Evolutionary conservation across 2,888 invertebrate species (phyloP).

Genomic region (Acanthacorydalis orientalis): DNA sequence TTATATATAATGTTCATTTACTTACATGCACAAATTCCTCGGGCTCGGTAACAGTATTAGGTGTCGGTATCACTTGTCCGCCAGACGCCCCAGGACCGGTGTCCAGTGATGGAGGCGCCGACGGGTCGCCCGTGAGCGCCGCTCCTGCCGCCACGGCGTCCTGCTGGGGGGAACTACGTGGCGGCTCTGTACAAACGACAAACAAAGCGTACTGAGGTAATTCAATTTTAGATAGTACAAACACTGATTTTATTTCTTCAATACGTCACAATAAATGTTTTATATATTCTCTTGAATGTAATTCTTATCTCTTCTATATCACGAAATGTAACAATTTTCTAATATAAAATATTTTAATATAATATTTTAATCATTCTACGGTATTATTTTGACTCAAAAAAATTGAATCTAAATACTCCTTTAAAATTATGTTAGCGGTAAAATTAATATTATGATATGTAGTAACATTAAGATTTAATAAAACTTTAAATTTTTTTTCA

Average conservation of each 20-base stretch:
- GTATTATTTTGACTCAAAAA: too few relatives aligned
- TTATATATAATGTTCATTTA: background rate
- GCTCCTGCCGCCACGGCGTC: conserved; percentile 40
- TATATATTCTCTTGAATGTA: conserved; percentile 5
- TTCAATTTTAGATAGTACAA: background rate
- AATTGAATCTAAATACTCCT: too few relatives aligned
- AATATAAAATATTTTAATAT: too few relatives aligned
- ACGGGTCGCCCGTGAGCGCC: conserved; percentile 22
- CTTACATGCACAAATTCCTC: conserved; percentile 32
- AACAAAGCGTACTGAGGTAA: background rate
- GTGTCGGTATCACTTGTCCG: conserved; percentile 25
- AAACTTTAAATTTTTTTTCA: too few relatives aligned
- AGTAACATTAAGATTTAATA: too few relatives aligned
- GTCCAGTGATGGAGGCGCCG: conserved; percentile 24
- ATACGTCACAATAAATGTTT: conserved; percentile 6
- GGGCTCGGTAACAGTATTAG: conserved; percentile 25
- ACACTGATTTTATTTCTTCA: conserved; percentile 10
- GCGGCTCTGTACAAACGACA: conserved; percentile 43
- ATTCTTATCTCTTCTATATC: too few relatives aligned
- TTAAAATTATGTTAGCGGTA: too few relatives aligned
- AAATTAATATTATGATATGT: too few relatives aligned
- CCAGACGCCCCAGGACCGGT: conserved; percentile 12
- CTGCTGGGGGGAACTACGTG: conserved; percentile 61
- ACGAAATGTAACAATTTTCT: too few relatives aligned
- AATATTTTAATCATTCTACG: too few relatives aligned